Evolutionary conservation across 1,140 invertebrate genomes (phyloP).

Genomic region (Pseudobourletiella spinata): DNA sequence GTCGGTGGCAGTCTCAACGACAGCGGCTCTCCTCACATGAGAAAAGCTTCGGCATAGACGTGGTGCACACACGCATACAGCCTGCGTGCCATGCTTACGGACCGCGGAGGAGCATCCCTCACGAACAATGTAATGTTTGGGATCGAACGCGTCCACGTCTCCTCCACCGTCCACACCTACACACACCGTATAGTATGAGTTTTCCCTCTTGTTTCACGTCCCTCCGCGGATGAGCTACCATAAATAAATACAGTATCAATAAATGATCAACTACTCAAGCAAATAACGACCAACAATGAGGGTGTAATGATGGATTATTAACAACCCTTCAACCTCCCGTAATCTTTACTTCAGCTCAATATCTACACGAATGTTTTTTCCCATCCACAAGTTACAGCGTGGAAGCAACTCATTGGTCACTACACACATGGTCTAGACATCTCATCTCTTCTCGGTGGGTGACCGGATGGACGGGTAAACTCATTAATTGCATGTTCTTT

Average conservation of each 20-base stretch:
- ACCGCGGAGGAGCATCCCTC: background rate
- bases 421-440: too few species aligned
- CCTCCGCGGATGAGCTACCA: background rate
- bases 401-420: too few species aligned
- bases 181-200: background rate
- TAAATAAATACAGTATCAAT: background rate
- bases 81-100: too few species aligned
- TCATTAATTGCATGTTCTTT: too few species aligned
- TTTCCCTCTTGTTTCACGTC: background rate
- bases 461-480: too few species aligned
- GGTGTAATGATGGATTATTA: background rate
- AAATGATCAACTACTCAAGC: background rate
- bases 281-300: background rate
- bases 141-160: background rate
- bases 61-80: background rate
- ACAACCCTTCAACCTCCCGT: too few species aligned
- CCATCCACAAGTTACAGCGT: too few species aligned
- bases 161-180: background rate
- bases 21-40: background rate
- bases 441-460: too few species aligned
- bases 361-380: too few species aligned
- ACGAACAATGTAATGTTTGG: background rate
- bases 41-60: too few species aligned
- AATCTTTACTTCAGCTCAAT: too few species aligned
- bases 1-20: background rate